Evolutionary conservation across 2,113 vertebrate species (phyloP), one percentile per base, ranked within the genome.

Genomic region (Alaudala cheleensis): DNA sequence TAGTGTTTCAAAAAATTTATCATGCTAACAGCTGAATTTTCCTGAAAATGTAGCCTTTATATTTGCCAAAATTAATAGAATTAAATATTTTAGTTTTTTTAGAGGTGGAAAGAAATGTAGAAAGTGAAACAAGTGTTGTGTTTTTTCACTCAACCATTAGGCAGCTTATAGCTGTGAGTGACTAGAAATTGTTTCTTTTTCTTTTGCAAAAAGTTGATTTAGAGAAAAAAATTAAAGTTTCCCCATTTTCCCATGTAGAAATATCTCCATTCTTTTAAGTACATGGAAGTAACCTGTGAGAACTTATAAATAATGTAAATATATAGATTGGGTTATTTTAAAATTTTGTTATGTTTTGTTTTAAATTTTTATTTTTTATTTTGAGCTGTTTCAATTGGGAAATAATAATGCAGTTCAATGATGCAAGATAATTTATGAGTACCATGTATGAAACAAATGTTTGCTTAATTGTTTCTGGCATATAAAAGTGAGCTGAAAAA

Each of bases 391-490:
- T 37, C 37, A 37, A 37, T 37, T 37, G 37, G 37, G 37, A 81
- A 95, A 76, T 88, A 93, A 94, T 85, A 91, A 57, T 79, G 57
- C 62, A 73, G 70, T 74, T 86, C 70, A 78, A 21, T 78, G 76
- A 78, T 90, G 58, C 14, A 56, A 80, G 72, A 94, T 25, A 77
- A 86, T 81, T 92, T 90, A 87, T 60, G 37, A 23, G 33, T 77
- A 89, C 10, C 40, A 56, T 69, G 64, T 61, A 94, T 87, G 81
- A 91, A 93, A 88, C 1, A 5, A 77, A 93, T 40, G 9, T 18
- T 71, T 66, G 29, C 40, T 85, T 94, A 96, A 92, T 86, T 83
- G 49, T 92, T 97, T 93, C 37, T 89, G 45, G 26, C 33, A 31
- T 61, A 51, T 42, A 87, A 94, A 72, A 0, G 1, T 89, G 64